Conservation (phyloP, 2,888 invertebrate genomes). For the Globia sparganii region DNA sequence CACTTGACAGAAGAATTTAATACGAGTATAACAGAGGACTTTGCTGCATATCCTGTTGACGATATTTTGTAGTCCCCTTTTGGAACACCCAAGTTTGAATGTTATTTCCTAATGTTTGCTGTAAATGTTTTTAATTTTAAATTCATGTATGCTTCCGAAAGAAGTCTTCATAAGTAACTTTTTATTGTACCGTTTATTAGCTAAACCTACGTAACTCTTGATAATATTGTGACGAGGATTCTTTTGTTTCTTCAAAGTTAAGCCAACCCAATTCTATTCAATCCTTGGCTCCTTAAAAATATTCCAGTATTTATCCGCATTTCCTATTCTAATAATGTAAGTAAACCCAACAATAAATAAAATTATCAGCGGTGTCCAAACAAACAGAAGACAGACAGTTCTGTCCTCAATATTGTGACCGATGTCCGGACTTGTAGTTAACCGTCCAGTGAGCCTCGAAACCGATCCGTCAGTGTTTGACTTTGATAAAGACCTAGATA, state of each 20-base stretch:
- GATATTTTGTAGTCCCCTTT: no score
- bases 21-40: background rate
- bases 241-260: background rate
- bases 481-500: conserved; percentile 46
- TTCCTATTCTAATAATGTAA: background rate
- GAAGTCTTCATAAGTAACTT: background rate
- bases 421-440: conserved; percentile 48
- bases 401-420: conserved; percentile 34
- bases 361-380: conserved; percentile 17
- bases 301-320: background rate
- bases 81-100: background rate
- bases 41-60: background rate
- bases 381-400: conserved; percentile 22
- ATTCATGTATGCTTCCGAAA: background rate
- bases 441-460: conserved; percentile 6
- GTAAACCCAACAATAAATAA: conserved; percentile 7
- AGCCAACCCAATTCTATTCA: background rate
- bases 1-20: background rate
- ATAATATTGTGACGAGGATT: background rate
- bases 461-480: conserved; percentile 36
- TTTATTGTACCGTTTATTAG: background rate
- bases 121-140: background rate
- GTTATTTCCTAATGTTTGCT: background rate
- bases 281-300: background rate
- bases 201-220: background rate